Base-by-base conservation (phyloP, 2,113 vertebrate species). In the Aix galericulata region DNA sequence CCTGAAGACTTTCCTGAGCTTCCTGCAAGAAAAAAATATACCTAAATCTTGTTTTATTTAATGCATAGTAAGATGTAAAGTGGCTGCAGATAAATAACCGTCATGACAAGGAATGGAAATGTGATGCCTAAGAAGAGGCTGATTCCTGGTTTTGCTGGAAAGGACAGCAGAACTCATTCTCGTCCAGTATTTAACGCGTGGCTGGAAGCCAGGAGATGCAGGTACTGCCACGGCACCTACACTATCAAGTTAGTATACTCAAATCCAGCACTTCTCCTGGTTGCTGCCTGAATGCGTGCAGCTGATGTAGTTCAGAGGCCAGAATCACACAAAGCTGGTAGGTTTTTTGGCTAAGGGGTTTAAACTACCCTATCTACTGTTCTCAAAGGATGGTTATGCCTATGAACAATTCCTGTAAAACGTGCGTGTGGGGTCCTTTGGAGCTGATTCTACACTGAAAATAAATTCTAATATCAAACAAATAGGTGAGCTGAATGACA, bases 1-100 rank as follows among this genome's bases (percentile, higher is more conserved):
- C 96, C 97, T 0, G 98, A 98, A 44, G 98, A 99, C 9, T 99
- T 98, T 66, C 98, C 98, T 0, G 91, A 88, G 44, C 97, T 98
- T 32, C 81, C 97, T 4, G 94, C 96, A 4, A 76, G 98, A 76
- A 98, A 97, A 64, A 97, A 96, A 83, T 40, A 52, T 2, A 9
- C 63, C 36, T 95, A 88, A 87, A 15, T 12, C 40, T 36, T n/a
- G 20, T 42, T 59, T 27, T 7, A 5, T 18, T 17, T 11, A 88
- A 18, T 22, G 5, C 0, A 1, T 5, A 25, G 1, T 2, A 20
- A 48, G 16, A 27, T 23, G 56, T 1, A 14, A 55, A 88, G n/a
- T 11, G 20, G 67, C 63, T 95, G 94, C 89, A 89, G 82, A 42
- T 25, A 75, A 67, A 29, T 7, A 14, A 56, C 13, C 36, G 21